A percentile compares a stretch with the other conserved stretches of the same genome.
Evolutionary conservation across 2,797 vertebrate genomes (phyloP).

Genomic region (Coracias cyanogaster): DNA sequence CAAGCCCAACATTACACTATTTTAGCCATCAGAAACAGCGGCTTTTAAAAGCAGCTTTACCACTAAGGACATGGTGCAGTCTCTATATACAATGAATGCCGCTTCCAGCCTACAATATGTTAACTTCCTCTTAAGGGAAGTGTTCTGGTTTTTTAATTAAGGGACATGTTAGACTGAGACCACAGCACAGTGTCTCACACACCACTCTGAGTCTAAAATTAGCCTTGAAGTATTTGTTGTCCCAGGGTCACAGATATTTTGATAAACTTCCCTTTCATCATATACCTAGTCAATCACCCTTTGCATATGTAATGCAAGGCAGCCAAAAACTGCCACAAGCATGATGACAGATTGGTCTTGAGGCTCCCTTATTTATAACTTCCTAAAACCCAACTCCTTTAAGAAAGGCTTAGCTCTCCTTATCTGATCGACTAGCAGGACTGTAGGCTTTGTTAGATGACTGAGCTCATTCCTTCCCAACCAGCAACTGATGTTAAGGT

Average conservation of each 20-base stretch:
- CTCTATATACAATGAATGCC: fast-evolving
- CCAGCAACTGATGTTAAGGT: neutral
- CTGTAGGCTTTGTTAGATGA: neutral
- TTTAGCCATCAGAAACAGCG: neutral
- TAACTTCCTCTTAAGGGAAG: neutral
- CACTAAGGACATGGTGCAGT: neutral
- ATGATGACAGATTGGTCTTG: neutral
- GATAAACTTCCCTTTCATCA: neutral
- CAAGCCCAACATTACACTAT: fast-evolving
- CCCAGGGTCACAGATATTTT: neutral
- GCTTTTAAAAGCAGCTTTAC: neutral
- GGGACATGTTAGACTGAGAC: neutral
- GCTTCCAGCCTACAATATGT: neutral
- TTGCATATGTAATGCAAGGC: neutral
- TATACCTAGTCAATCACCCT: neutral
- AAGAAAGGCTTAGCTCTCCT: neutral
- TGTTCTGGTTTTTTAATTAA: neutral
- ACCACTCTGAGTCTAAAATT: neutral
- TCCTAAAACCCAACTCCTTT: neutral
- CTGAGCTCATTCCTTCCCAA: neutral
- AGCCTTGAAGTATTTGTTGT: neutral
- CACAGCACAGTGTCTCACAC: neutral
- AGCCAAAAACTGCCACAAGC: neutral
- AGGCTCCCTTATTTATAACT: neutral
- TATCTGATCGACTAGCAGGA: neutral